A percentile compares a stretch with the other conserved stretches of the same genome.
Conservation (phyloP, 2,888 invertebrate species). For the Glaucopsyche alexis region DNA sequence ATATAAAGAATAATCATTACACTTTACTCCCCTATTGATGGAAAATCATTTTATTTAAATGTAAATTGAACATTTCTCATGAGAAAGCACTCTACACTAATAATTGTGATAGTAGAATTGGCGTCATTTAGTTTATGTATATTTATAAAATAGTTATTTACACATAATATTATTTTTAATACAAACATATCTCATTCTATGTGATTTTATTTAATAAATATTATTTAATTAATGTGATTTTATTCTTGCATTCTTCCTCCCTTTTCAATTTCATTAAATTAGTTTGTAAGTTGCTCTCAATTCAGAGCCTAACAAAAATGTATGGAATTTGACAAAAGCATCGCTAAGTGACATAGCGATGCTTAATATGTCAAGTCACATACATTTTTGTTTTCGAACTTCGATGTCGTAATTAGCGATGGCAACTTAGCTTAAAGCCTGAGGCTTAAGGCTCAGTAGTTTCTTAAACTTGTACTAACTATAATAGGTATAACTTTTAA, state of each 20-base stretch:
- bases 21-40: background rate
- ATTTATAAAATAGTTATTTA: slow-evolving; percentile 30
- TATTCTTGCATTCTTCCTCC: slow-evolving; percentile 5
- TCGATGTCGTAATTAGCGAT: no score
- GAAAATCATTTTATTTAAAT: background rate
- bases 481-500: no score
- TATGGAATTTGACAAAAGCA: no score
- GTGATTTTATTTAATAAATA: slow-evolving; percentile 37
- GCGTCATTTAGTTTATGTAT: slow-evolving; percentile 5
- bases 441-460: no score
- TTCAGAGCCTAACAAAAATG: no score
- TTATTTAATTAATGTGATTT: slow-evolving; percentile 30
- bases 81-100: background rate
- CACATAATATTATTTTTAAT: slow-evolving; percentile 29
- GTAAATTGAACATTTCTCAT: background rate
- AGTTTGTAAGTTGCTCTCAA: no score
- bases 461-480: no score
- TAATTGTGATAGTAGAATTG: slow-evolving; percentile 17
- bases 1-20: no score
- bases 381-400: no score
- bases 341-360: no score
- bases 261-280: background rate
- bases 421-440: no score
- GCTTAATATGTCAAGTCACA: no score
- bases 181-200: slow-evolving; percentile 35